Conservation (phyloP, 2,888 invertebrate genomes). For the Volucella inflata region DNA sequence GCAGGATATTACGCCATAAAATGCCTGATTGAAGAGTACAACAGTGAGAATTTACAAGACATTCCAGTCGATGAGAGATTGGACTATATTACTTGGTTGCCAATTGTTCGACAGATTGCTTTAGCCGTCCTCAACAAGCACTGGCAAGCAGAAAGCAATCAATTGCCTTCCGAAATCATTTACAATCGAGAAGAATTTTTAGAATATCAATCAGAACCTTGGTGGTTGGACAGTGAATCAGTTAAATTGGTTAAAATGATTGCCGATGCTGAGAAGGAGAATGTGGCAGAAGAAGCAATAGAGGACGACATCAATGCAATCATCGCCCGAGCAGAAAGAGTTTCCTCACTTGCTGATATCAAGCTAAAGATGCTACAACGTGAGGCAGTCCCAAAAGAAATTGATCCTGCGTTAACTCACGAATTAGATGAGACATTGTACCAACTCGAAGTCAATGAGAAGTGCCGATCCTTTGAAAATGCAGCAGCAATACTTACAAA, state of each 20-base stretch:
- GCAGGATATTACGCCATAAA: conserved; percentile 79
- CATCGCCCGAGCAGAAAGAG: conserved; percentile 76
- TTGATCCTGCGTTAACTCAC: conserved; percentile 70
- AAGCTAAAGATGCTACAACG: conserved; percentile 65
- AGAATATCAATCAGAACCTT: conserved; percentile 77
- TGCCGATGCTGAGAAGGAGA: conserved; percentile 5
- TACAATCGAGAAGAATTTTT: conserved; percentile 78
- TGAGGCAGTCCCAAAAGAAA: conserved; percentile 22
- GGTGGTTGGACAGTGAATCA: conserved; percentile 79
- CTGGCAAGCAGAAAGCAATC: conserved; percentile 52
- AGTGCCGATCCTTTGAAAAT: conserved; percentile 72
- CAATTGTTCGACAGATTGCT: conserved; percentile 79
- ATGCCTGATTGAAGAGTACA: conserved; percentile 77
- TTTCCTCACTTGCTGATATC: conserved; percentile 72
- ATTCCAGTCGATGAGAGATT: conserved; percentile 56
- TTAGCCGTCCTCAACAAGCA: conserved; percentile 65
- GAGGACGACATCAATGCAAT: conserved; percentile 64
- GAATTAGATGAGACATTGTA: conserved; percentile 77
- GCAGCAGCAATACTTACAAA: conserved; percentile 16
- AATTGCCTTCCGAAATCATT: conserved; percentile 78
- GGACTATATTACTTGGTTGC: conserved; percentile 78
- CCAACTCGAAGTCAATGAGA: conserved; percentile 77
- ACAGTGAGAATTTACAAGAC: conserved; percentile 63
- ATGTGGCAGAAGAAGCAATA: conserved; percentile 8
- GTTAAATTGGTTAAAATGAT: conserved; percentile 76